Conservation (phyloP, 2,888 invertebrate species). For the Odiellus spinosus region DNA sequence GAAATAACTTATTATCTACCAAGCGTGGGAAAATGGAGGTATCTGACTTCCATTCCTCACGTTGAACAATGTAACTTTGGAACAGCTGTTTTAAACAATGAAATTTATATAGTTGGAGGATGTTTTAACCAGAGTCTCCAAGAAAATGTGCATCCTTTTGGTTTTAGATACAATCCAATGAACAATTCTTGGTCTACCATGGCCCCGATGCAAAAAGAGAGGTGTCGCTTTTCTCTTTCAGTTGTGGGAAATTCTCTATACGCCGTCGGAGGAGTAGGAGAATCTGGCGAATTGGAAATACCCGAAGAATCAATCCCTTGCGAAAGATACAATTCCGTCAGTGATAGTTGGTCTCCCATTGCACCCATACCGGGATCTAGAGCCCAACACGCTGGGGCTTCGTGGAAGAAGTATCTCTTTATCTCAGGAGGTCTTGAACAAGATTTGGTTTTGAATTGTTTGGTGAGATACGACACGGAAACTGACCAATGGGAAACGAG, state of each 20-base stretch:
- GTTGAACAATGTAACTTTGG: conserved; percentile 58
- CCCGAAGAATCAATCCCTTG: conserved; percentile 34
- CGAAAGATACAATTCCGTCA: conserved; percentile 43
- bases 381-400: conserved; percentile 42
- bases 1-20: conserved; percentile 48
- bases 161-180: conserved; percentile 46
- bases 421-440: conserved; percentile 42
- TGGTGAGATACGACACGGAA: conserved; percentile 39
- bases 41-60: conserved; percentile 50
- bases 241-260: conserved; percentile 39
- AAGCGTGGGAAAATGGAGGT: conserved; percentile 42
- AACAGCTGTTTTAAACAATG: conserved; percentile 47
- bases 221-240: conserved; percentile 48
- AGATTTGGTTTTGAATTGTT: conserved; percentile 35
- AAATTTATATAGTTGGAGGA: conserved; percentile 51
- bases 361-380: conserved; percentile 22
- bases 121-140: conserved; percentile 41
- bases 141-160: conserved; percentile 55
- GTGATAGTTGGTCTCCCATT: conserved; percentile 43
- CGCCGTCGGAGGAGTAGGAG: conserved; percentile 47
- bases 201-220: conserved; percentile 46
- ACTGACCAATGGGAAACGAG: conserved; percentile 39
- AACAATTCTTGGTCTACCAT: conserved; percentile 48
- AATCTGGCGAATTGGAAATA: conserved; percentile 34
- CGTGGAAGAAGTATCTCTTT: conserved; percentile 40